Conservation (phyloP, 2,113 vertebrate genomes). For the Ammospiza nelsoni region DNA sequence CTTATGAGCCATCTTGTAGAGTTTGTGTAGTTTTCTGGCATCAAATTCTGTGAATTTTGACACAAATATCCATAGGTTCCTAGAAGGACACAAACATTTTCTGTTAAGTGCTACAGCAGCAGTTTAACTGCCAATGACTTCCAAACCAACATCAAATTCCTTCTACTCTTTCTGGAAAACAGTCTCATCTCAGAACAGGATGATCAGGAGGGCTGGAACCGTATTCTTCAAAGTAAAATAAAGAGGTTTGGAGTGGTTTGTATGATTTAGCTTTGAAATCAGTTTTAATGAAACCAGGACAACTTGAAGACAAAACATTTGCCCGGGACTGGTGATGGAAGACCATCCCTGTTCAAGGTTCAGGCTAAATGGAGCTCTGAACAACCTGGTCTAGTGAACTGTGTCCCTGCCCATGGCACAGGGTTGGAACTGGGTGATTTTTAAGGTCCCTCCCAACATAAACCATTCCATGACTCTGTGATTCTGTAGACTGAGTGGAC, state of each 20-base stretch:
- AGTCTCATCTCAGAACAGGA: not conserved
- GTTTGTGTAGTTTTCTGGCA: constrained; percentile 94
- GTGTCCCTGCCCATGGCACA: not conserved
- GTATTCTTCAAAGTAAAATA: not conserved
- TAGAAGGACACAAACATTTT: constrained; percentile 54
- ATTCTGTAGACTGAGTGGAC: not conserved
- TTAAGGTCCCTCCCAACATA: not conserved
- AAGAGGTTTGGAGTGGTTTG: not conserved
- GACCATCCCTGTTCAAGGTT: not conserved
- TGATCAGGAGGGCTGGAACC: not conserved
- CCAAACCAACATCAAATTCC: not conserved
- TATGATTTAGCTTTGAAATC: not conserved
- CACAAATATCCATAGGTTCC: constrained; percentile 99
- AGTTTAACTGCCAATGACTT: not conserved
- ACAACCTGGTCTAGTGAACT: not conserved
- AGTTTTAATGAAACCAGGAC: not conserved
- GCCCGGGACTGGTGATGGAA: not conserved
- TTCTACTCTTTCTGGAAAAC: not conserved
- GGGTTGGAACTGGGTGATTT: not conserved
- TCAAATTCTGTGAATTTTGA: constrained; percentile 99
- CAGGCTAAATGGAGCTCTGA: not conserved
- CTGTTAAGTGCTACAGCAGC: not conserved
- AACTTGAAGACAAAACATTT: not conserved
- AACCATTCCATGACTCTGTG: not conserved
- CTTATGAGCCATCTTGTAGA: constrained; percentile 99